Conservation (phyloP, 2,888 invertebrate genomes). For the Drosophila paramelanica region DNA sequence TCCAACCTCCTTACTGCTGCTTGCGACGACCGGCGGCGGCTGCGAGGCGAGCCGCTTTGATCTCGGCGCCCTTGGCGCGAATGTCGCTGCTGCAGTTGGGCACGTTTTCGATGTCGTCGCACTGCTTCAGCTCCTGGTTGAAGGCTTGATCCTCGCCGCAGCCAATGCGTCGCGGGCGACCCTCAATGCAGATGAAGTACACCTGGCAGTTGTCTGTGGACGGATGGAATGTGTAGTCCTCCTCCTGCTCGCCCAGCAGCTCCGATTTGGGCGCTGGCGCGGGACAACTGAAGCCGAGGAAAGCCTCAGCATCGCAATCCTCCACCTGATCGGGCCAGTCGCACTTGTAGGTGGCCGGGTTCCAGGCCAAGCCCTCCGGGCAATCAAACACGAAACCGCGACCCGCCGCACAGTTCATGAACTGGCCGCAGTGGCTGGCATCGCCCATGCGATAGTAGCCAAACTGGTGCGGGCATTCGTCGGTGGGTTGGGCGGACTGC, state of each 20-base stretch:
- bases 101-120: conserved; percentile 92
- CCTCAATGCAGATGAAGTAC: conserved; percentile 91
- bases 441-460: conserved; percentile 92
- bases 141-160: conserved; percentile 92
- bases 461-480: conserved; percentile 93
- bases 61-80: conserved; percentile 70
- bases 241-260: conserved; percentile 84
- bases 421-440: conserved; percentile 89
- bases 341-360: conserved; percentile 90
- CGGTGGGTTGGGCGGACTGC: conserved; percentile 87
- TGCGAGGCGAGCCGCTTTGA: conserved; percentile 80
- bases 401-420: conserved; percentile 93
- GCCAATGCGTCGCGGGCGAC: conserved; percentile 90
- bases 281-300: conserved; percentile 92
- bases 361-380: conserved; percentile 93
- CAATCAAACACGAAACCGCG: conserved; percentile 90
- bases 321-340: conserved; percentile 95
- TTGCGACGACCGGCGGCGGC: conserved; percentile 53
- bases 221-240: conserved; percentile 85
- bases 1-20: conserved; percentile 14
- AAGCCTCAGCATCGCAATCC: conserved; percentile 92
- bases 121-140: conserved; percentile 89
- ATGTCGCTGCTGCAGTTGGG: conserved; percentile 87
- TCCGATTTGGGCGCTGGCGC: conserved; percentile 81
- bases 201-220: conserved; percentile 90